These are phyloP conservation scores for Nymphalis urticae DNA, from an alignment of 2,888 invertebrate species.

Conservation along the genomic window DNA sequence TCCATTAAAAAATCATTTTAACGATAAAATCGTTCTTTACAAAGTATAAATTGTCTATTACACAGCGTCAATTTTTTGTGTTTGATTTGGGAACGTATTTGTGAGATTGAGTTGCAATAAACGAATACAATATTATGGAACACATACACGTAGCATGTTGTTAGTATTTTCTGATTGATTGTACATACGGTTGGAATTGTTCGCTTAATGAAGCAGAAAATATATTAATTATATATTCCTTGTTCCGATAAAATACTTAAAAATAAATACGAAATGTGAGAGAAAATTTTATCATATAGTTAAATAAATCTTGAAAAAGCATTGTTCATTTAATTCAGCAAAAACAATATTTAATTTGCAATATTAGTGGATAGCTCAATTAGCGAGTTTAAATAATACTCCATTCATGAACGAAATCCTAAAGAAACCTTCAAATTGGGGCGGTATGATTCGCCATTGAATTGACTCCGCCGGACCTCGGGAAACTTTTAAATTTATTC, in stretches of 20 bases:
- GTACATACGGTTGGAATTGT: not conserved
- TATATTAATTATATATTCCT: not conserved
- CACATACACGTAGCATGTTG: no score
- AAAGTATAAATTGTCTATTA: no score
- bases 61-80: no score
- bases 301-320: not conserved
- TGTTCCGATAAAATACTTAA: not conserved
- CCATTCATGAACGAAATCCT: constrained; percentile 24
- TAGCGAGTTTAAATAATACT: constrained; percentile 29
- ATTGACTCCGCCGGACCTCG: constrained; percentile 39
- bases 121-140: no score
- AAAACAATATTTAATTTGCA: constrained; percentile 13
- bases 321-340: not conserved
- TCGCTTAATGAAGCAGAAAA: not conserved
- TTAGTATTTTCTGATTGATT: no score
- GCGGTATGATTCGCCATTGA: constrained; percentile 45
- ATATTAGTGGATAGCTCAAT: constrained; percentile 18
- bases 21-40: no score
- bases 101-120: no score
- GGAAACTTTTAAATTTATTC: constrained; percentile 46
- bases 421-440: constrained; percentile 38
- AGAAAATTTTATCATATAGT: not conserved
- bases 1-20: no score
- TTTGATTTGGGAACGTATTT: no score
- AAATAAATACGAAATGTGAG: no score